phyloP scores from a whole-genome alignment of 2,113 vertebrate genomes.

The Heterotis niloticus region DNA sequence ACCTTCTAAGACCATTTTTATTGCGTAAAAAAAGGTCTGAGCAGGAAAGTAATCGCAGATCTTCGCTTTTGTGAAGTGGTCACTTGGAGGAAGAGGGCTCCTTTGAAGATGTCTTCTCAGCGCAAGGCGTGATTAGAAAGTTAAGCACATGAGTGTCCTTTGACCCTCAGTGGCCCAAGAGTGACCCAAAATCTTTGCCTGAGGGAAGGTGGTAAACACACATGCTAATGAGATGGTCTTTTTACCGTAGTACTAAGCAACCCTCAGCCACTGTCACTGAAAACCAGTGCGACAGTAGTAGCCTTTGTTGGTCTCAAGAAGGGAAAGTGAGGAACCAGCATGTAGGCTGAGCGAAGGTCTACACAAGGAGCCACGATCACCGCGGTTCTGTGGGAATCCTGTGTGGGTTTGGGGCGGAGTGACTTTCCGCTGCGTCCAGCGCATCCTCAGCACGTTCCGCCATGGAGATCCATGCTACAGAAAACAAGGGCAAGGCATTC shows the following conservation, averaged over 20 bases:
- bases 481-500: neutral
- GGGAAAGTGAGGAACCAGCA: too few relatives aligned
- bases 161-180: slow-evolving; percentile 45
- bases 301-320: too few relatives aligned
- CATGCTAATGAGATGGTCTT: too few relatives aligned
- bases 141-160: slow-evolving; percentile 42
- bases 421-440: slow-evolving; percentile 49
- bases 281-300: too few relatives aligned
- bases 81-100: slow-evolving; percentile 13
- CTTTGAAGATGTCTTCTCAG: neutral
- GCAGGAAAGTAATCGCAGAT: slow-evolving; percentile 60
- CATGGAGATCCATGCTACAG: slow-evolving; percentile 48
- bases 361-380: neutral
- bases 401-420: slow-evolving; percentile 12
- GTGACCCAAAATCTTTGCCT: slow-evolving; percentile 39
- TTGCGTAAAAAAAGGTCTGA: slow-evolving; percentile 44
- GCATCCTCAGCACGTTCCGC: slow-evolving; percentile 41
- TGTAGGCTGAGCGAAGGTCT: too few relatives aligned
- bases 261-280: too few relatives aligned
- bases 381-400: neutral
- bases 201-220: too few relatives aligned
- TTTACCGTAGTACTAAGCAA: too few relatives aligned
- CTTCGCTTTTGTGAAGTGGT: slow-evolving; percentile 46
- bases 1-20: too few relatives aligned
- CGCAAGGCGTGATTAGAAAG: slow-evolving; percentile 8